A percentile compares a stretch with the other conserved stretches of the same genome.
These are phyloP conservation scores for Galagoides demidoff DNA, from an alignment of 2,797 vertebrate species.

Conservation along the genomic window DNA sequence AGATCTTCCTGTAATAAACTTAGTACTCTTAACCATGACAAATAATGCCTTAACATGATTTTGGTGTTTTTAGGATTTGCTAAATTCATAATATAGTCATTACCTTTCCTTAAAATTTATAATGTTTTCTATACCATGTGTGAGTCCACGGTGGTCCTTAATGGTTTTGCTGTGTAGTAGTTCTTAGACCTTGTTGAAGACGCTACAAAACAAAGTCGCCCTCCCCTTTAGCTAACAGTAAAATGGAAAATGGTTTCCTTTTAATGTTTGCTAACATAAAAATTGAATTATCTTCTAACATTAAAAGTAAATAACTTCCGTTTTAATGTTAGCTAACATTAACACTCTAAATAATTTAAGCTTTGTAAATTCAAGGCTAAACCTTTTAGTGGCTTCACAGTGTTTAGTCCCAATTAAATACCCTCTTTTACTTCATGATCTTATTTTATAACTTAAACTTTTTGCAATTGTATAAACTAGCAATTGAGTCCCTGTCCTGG, in stretches of 20 bases:
- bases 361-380: constrained; percentile 74
- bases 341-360: constrained; percentile 61
- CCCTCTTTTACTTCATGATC: constrained; percentile 70
- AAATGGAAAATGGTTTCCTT: constrained; percentile 64
- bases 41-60: constrained; percentile 62
- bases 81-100: constrained; percentile 52
- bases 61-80: constrained; percentile 63
- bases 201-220: constrained; percentile 58
- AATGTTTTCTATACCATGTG: constrained; percentile 56
- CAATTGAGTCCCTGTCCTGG: constrained; percentile 76
- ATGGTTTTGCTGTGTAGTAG: constrained; percentile 67
- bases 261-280: constrained; percentile 66
- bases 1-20: constrained; percentile 59
- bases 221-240: constrained; percentile 62
- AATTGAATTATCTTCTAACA: constrained; percentile 51
- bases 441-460: constrained; percentile 76
- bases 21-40: constrained; percentile 24
- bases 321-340: constrained; percentile 31
- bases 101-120: constrained; percentile 72
- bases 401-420: constrained; percentile 78
- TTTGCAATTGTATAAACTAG: constrained; percentile 75
- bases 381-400: constrained; percentile 78
- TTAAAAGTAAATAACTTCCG: constrained; percentile 54
- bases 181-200: constrained; percentile 66
- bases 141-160: constrained; percentile 62